phyloP scores from a whole-genome alignment of 2,797 vertebrate species.

The Sarcophilus harrisii region DNA sequence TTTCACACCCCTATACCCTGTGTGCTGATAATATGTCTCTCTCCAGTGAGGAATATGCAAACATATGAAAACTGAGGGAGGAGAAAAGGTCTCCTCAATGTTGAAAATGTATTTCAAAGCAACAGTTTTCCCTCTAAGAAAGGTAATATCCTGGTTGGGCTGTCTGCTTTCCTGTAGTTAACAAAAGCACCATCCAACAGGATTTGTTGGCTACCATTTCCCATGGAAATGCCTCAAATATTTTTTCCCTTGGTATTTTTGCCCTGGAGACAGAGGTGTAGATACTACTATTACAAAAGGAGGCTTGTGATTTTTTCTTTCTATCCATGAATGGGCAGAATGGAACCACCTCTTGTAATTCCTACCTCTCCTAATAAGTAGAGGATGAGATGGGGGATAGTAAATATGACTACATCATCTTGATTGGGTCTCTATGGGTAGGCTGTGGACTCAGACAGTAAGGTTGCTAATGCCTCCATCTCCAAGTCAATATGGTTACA shows the following conservation, averaged over 20 bases:
- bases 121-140: conserved; percentile 77
- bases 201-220: conserved; percentile 76
- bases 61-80: conserved; percentile 66
- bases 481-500: not conserved
- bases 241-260: conserved; percentile 77
- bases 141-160: conserved; percentile 78
- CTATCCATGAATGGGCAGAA: conserved; percentile 63
- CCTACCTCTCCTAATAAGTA: not conserved
- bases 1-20: conserved; percentile 17
- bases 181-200: conserved; percentile 75
- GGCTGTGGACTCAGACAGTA: not conserved
- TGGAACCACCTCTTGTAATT: conserved; percentile 36
- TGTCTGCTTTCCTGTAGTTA: conserved; percentile 80
- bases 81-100: conserved; percentile 65
- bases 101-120: conserved; percentile 76
- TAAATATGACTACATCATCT: not conserved
- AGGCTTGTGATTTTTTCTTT: conserved; percentile 79
- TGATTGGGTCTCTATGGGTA: not conserved
- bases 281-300: conserved; percentile 70
- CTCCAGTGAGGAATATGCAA: conserved; percentile 69
- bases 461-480: not conserved
- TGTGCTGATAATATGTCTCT: conserved; percentile 61
- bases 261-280: conserved; percentile 68
- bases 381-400: not conserved
- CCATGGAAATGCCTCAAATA: conserved; percentile 81